phyloP scores from a whole-genome alignment of 2,113 vertebrate species.

The Eira barbara region DNA sequence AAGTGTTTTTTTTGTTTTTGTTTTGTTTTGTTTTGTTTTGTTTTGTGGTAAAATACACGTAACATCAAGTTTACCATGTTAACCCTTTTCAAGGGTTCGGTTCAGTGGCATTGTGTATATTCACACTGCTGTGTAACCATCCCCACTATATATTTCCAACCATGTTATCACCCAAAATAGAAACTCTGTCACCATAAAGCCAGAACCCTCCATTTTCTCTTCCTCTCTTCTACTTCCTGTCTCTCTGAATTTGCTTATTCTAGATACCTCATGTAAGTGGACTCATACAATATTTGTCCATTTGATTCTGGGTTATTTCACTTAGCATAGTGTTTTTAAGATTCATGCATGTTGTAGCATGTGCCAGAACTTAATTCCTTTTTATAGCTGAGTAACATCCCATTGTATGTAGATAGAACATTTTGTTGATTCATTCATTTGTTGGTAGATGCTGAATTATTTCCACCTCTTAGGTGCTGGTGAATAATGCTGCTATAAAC shows the following conservation, averaged over 20 bases:
- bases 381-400: neutral
- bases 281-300: neutral
- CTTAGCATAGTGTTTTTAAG: neutral
- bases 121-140: neutral
- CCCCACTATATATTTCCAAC: neutral
- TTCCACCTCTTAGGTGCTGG: neutral
- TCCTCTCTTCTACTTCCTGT: neutral
- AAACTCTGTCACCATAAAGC: neutral
- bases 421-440: neutral
- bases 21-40: neutral
- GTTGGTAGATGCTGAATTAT: neutral
- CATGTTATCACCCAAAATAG: neutral
- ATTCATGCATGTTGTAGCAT: neutral
- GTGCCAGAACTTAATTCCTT: neutral
- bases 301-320: neutral
- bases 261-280: neutral
- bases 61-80: neutral
- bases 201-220: too few relatives aligned
- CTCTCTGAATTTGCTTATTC: neutral
- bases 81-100: neutral
- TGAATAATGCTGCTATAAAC: neutral
- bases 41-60: neutral
- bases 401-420: neutral
- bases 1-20: neutral
- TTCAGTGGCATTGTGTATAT: neutral